Base-by-base conservation (phyloP, 2,113 vertebrate species). In the Larimichthys polyactis region DNA sequence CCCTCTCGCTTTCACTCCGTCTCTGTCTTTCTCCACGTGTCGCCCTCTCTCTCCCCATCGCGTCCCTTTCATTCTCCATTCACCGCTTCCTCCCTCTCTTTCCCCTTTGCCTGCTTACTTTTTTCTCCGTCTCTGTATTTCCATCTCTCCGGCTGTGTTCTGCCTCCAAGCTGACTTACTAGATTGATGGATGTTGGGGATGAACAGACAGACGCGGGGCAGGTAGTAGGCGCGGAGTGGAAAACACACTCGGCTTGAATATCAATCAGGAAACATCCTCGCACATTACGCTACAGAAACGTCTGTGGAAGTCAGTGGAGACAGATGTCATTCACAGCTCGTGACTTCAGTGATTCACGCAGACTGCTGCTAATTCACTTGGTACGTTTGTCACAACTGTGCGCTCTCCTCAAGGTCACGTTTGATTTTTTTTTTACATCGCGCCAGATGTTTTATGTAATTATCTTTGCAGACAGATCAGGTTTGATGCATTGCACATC, bases 121-220 rank as follows among this genome's bases (percentile, higher is more conserved):
- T 3, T 46, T 5, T 51, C 54, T 68, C 75, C 17, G 4, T 69
- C 66, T 63, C 71, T 44, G 40, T 22, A 9, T 70, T 67, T 75
- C 71, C 63, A 9, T 75, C 66, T 43, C 64, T 49, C 59, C 57
- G 19, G 2, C 57, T 54, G 72, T 64, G 69, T 86, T 81, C 83
- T 68, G 51, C 78, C 87, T 89, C 64, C 16, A 0, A 84, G 83
- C 83, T 20, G 59, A 78, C 81, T 81, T 0, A 2, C 27, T 44
- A 57, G 90, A 88, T 87, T 91, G 87, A 92, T 89, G 89, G 87
- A 90, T 84, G 89, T 67, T 40, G 71, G 65, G 85, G 75, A 66
- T 58, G 82, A 85, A 59, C 36, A 71, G 84, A 74, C 65, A 82
- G 81, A 81, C 27, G 52, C 66, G n/a, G 78, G 77, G 83, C 86